Evolutionary conservation across 1,140 invertebrate genomes (phyloP).

Genomic region (Tetramorium parvispinum): DNA sequence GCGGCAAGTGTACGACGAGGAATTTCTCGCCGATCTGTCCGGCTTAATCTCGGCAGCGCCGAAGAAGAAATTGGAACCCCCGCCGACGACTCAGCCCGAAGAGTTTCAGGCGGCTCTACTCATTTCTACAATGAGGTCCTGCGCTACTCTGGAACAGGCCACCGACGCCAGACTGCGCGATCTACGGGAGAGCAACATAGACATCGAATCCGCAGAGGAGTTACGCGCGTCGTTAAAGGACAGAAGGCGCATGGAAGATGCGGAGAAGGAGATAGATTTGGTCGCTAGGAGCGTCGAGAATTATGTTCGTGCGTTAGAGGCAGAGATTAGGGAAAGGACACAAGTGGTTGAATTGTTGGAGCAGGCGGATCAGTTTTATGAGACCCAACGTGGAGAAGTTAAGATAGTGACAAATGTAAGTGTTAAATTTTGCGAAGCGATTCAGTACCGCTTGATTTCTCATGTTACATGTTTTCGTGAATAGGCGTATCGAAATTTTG

Average conservation of each 20-base stretch:
- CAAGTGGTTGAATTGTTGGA: constrained; percentile 91
- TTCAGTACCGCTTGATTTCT: not conserved
- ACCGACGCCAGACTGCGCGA: constrained; percentile 83
- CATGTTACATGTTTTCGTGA: constrained; percentile 62
- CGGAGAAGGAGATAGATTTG: constrained; percentile 94
- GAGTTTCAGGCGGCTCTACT: constrained; percentile 85
- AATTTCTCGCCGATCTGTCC: constrained; percentile 93
- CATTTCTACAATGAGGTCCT: constrained; percentile 86
- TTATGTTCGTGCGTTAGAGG: constrained; percentile 92
- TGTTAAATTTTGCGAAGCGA: constrained; percentile 66
- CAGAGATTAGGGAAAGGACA: constrained; percentile 93
- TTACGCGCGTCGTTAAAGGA: constrained; percentile 92
- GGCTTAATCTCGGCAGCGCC: constrained; percentile 91
- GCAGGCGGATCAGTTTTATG: constrained; percentile 94
- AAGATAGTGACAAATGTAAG: constrained; percentile 97
- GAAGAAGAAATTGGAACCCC: constrained; percentile 89
- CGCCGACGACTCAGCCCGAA: constrained; percentile 85
- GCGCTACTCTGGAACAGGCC: constrained; percentile 85
- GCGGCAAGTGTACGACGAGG: constrained; percentile 94
- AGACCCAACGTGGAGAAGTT: constrained; percentile 95
- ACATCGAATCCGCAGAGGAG: constrained; percentile 88
- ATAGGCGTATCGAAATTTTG: constrained; percentile 97
- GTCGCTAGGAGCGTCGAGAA: constrained; percentile 92
- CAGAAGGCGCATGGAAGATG: constrained; percentile 93
- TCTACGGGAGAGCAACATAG: constrained; percentile 81